Conservation (phyloP, 2,113 vertebrate species). For the Sceloporus undulatus region DNA sequence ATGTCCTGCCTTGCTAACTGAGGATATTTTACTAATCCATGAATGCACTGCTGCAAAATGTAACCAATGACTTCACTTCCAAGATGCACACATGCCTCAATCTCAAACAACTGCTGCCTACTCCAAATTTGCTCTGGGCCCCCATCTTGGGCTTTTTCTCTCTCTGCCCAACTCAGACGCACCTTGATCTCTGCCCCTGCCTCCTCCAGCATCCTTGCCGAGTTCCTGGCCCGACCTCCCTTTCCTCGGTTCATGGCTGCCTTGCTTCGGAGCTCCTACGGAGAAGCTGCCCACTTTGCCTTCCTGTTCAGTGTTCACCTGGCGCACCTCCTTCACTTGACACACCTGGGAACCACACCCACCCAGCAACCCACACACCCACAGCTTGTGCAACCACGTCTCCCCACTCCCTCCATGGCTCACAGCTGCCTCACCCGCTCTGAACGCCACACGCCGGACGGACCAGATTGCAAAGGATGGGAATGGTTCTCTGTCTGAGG, state of each 20-base stretch:
- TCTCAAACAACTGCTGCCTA: too few species aligned
- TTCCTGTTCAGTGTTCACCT: neutral
- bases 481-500: too few species aligned
- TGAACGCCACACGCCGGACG: neutral
- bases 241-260: conserved; percentile 23
- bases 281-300: neutral
- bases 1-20: neutral
- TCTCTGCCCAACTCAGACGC: neutral
- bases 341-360: neutral
- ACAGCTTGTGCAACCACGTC: too few species aligned
- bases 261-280: neutral
- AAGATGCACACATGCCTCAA: too few species aligned
- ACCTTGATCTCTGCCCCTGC: conserved; percentile 3
- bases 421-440: neutral
- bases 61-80: too few species aligned
- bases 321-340: neutral
- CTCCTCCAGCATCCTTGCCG: neutral
- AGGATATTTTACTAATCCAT: too few species aligned
- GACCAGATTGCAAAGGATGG: too few species aligned
- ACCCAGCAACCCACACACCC: neutral
- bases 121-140: neutral
- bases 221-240: neutral
- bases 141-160: accelerated
- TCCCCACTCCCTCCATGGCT: conserved; percentile 1
- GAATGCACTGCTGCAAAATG: neutral